Base-by-base conservation (phyloP, 1,140 invertebrate species). In the Druon quercuslanigerum region DNA sequence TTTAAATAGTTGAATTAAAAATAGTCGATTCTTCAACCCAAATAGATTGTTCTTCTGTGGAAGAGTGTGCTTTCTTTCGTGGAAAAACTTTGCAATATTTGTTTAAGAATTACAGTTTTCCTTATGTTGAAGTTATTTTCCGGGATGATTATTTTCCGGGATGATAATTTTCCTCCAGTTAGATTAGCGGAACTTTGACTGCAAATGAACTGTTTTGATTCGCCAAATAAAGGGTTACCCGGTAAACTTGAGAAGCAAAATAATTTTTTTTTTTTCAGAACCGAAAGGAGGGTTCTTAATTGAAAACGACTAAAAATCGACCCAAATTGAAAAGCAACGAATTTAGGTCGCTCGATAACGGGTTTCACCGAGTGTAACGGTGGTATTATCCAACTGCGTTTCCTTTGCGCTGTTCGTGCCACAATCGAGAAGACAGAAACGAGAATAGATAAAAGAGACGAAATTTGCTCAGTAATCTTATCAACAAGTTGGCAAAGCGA, bases 341-440 rank as follows among this genome's bases (percentile, higher is more conserved):
- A 82, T 83, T 80, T 70, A 75, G 79, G 54, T 76, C 79, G 77
- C 78, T 84, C 82, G 78, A 82, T 85, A 85, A 85, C 82, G 83
- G 80, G 75, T 81, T 74, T 74, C 73, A n/a, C 20, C 73, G 40
- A 66, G 71, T 57, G 51, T 76, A 81, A 83, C 83, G 78, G 76
- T 80, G 77, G 77, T 77, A 81, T 82, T 83, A 82, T 84, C 74
- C 79, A 51, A 75, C 57, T 60, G 33, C n/a, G 70, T 84, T 83
- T 79, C 81, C 73, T 75, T 76, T 85, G 74, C 72, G 20, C 57
- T 60, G 57, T 20, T 66, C 33, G 25, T 33, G 60, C 40, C n/a
- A 66, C 60, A 66, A 60, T 77, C 52, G 14, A 46, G 60, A 75
- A 75, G 33, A 57, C 54, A 75, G 19, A 71, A 56, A 71, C 51